A percentile compares a stretch with the other conserved stretches of the same genome.
These are phyloP conservation scores for Cottoperca gobio DNA, from an alignment of 2,797 vertebrate species.

Conservation along the genomic window DNA sequence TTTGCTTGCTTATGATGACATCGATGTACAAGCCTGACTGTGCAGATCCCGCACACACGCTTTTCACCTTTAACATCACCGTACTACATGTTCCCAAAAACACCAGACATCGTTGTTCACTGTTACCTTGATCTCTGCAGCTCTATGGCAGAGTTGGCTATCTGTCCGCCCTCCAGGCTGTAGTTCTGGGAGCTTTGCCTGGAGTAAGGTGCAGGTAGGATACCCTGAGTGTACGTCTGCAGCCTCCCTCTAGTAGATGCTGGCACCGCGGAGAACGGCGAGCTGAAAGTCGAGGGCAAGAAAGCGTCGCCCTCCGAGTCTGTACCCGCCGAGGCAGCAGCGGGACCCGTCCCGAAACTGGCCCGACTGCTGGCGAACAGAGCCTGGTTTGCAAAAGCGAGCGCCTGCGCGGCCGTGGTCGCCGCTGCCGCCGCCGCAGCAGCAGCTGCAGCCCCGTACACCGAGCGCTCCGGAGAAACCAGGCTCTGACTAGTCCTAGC, in stretches of 20 bases:
- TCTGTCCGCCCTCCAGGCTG: slow-evolving; percentile 88
- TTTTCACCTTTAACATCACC: neutral
- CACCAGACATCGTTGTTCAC: slow-evolving; percentile 6
- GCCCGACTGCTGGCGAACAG: slow-evolving; percentile 68
- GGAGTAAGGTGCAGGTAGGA: slow-evolving; percentile 88
- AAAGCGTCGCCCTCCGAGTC: slow-evolving; percentile 85
- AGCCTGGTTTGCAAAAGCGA: slow-evolving; percentile 82
- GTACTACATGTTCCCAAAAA: slow-evolving; percentile 1
- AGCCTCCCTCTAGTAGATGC: slow-evolving; percentile 89
- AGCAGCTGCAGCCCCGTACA: slow-evolving; percentile 28
- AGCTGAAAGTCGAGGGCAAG: slow-evolving; percentile 78
- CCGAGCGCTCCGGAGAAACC: slow-evolving; percentile 73
- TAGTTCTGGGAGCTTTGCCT: slow-evolving; percentile 87
- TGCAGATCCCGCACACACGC: slow-evolving; percentile 41
- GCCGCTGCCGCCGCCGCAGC: slow-evolving; percentile 53
- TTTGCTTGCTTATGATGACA: slow-evolving; percentile 14
- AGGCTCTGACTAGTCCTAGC: slow-evolving; percentile 83
- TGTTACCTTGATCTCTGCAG: slow-evolving; percentile 93
- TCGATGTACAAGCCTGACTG: slow-evolving; percentile 4
- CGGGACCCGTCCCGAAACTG: slow-evolving; percentile 66
- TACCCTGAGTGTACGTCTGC: slow-evolving; percentile 96
- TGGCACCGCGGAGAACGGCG: slow-evolving; percentile 83
- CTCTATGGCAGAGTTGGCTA: slow-evolving; percentile 88
- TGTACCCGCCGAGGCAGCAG: slow-evolving; percentile 43
- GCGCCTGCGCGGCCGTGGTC: slow-evolving; percentile 75